Evolutionary conservation across 2,888 invertebrate genomes (phyloP), one percentile per base, ranked within the genome.

Genomic region (Zaprionus bogoriensis): DNA sequence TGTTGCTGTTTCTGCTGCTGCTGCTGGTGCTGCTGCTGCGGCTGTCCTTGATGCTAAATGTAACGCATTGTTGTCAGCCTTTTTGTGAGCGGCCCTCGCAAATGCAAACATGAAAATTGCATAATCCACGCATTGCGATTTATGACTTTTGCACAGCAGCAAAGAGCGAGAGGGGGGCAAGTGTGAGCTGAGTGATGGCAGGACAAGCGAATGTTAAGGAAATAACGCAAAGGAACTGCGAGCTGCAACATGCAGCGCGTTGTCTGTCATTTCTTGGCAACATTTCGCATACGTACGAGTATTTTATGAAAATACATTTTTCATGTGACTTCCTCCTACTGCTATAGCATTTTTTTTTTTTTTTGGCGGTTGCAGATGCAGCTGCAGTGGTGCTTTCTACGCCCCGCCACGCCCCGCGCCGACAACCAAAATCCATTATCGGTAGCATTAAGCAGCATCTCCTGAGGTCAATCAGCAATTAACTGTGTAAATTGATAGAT

Each of bases 51-150:
- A 28, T 66, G 48, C 52, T 65, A 77, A 86, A 70, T 68, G 67
- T 68, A 83, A 79, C 70, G 86, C 68, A 79, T 80, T 83, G 80
- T 86, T 83, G 87, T 79, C 84, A 70, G 80, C 53, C 58, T 61
- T 68, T 67, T 75, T 74, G 55, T 62, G 64, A 44, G 60, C 36
- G 48, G 58, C 46, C 22, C 48, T 74, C 53, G 69, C 68, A 65
- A 79, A 80, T 72, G 84, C 67, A 72, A 79, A 87, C 81, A 87
- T 88, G 81, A 84, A 86, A 87, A 87, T 86, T 87, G 77, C 84
- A 82, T 87, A 86, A 87, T 85, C 79, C 78, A 83, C 81, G 87
- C 88, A 77, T 80, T 84, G 71, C 88, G 87, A 87, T 87, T 87
- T 87, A 88, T 87, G 88, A 86, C 87, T 88, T 80, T 76, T 69